These are phyloP conservation scores for Yponomeuta evonymella DNA, from an alignment of 2,888 invertebrate species.

Conservation along the genomic window DNA sequence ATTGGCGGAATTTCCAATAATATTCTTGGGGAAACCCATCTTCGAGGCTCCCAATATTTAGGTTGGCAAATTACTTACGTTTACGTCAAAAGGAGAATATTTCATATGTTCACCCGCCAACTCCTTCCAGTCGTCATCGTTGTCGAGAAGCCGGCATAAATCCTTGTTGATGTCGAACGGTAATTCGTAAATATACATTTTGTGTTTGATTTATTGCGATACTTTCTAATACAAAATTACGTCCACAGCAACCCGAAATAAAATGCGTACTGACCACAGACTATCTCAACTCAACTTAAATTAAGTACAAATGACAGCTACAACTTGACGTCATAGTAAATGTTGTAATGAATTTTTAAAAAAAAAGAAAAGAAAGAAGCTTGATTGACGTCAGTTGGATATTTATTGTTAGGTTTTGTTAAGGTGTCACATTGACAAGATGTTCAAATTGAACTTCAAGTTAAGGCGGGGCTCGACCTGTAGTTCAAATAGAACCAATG, in stretches of 20 bases:
- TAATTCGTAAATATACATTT: slow-evolving; percentile 82
- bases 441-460: no score
- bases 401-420: no score
- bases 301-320: no score
- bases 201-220: background rate
- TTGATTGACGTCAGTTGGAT: no score
- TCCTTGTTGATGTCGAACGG: slow-evolving; percentile 81
- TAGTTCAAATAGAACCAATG: no score
- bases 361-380: no score
- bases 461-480: no score
- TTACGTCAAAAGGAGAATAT: slow-evolving; percentile 77
- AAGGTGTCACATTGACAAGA: no score
- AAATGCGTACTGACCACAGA: no score
- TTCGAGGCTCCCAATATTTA: slow-evolving; percentile 7
- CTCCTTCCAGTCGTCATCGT: slow-evolving; percentile 87
- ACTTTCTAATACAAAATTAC: background rate
- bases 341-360: no score
- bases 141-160: slow-evolving; percentile 86
- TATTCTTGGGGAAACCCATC: slow-evolving; percentile 41
- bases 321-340: no score
- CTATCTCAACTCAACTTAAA: no score
- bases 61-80: slow-evolving; percentile 48
- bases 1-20: slow-evolving; percentile 7
- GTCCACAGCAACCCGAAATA: background rate
- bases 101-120: slow-evolving; percentile 82